Evolutionary conservation across 2,797 vertebrate species (phyloP), one percentile per base, ranked within the genome.

Genomic region (Apogon talboti): DNA sequence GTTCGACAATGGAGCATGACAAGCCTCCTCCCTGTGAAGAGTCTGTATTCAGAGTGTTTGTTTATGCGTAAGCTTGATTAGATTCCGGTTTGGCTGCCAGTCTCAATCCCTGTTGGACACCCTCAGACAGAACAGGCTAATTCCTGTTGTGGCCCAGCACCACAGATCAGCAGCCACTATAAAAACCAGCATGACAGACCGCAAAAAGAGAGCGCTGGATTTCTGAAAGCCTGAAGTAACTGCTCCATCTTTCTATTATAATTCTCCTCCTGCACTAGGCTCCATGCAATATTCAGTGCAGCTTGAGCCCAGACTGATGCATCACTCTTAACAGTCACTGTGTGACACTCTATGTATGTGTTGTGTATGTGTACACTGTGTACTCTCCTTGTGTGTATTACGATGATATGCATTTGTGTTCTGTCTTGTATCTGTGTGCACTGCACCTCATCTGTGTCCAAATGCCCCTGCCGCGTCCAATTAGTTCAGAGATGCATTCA

Each of bases 401-500:
- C 42, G 33, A 37, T 41, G 12, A 45, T 28, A 9, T 24, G 10
- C 7, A 2, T 51, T 15, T 24, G 40, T 41, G 41, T 37, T 65
- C 16, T 81, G 71, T 48, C 38, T 81, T 75, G 64, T 51, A 70
- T 82, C 37, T 15, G 15, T 74, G 80, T 77, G 79, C 78, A 56
- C 48, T 69, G 69, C 73, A 40, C 83, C 76, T 83, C 72, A 71
- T 83, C 78, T 78, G 83, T 79, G 81, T 86, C 81, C 84, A 88
- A 84, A 83, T 66, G 71, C 75, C 83, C 85, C 88, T 77, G 75
- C 78, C 78, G 76, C 56, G 82, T 86, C 84, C 86, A 92, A 89
- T 92, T 92, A 92, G 86, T 87, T 89, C 85, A 86, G 79, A 80
- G 82, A 81, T 77, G 81, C 72, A 37, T 87, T 90, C 86, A 89